Conservation (phyloP, 2,797 vertebrate genomes). For the Salarias fasciatus region DNA sequence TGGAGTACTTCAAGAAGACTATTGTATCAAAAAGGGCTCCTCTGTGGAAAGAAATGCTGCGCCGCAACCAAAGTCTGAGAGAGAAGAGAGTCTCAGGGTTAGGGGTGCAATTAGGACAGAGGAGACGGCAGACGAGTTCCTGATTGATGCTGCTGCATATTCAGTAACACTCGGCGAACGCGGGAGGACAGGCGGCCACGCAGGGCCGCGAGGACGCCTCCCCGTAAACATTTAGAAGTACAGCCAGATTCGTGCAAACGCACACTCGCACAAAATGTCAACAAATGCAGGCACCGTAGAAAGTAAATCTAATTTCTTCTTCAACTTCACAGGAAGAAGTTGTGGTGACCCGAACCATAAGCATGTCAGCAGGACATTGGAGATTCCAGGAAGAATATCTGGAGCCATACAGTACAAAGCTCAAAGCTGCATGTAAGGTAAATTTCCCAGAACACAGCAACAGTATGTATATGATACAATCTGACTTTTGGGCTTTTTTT, state of each 20-base stretch:
- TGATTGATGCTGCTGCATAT: conserved; percentile 66
- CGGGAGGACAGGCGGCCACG: conserved; percentile 20
- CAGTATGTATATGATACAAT: conserved; percentile 10
- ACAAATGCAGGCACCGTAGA: conserved; percentile 23
- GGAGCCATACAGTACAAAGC: conserved; percentile 22
- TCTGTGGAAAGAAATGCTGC: conserved; percentile 64
- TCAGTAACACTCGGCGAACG: conserved; percentile 50
- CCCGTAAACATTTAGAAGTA: conserved; percentile 45
- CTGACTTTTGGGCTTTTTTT: conserved; percentile 6
- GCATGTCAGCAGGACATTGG: conserved; percentile 24
- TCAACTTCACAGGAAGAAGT: conserved; percentile 37
- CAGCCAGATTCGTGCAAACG: conserved; percentile 8
- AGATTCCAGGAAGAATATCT: conserved; percentile 28
- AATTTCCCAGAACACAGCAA: conserved; percentile 23
- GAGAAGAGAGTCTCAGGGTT: conserved; percentile 58
- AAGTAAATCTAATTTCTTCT: conserved; percentile 27
- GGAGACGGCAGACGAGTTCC: conserved; percentile 56
- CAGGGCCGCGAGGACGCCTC: conserved; percentile 6
- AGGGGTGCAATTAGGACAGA: conserved; percentile 73
- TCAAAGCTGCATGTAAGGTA: conserved; percentile 45
- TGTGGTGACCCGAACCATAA: conserved; percentile 30
- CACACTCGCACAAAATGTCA: conserved; percentile 7
- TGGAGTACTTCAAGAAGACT: conserved; percentile 82
- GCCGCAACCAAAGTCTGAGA: conserved; percentile 55
- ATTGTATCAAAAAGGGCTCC: conserved; percentile 77